A percentile compares a stretch with the other conserved stretches of the same genome.
phyloP scores from a whole-genome alignment of 2,888 invertebrate species.

The Eilema caniola region DNA sequence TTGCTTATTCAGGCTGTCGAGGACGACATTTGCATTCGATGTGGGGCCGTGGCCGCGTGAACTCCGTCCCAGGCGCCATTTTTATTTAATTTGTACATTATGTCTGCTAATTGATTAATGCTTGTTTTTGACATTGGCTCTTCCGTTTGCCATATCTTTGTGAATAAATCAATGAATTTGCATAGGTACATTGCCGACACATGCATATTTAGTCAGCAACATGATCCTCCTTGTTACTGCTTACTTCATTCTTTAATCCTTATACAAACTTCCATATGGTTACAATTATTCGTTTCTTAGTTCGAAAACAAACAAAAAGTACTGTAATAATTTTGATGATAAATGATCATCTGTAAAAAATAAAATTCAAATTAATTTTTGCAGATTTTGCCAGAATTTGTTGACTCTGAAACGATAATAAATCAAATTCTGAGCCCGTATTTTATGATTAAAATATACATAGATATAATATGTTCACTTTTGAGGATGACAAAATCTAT shows the following conservation, averaged over 20 bases:
- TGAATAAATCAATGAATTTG: too few species aligned
- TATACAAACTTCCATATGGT: too few species aligned
- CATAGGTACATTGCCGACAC: too few species aligned
- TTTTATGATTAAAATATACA: slow-evolving; percentile 10
- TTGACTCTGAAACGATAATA: neutral
- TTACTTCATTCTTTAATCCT: too few species aligned
- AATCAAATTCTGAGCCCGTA: neutral
- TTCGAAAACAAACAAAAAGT: too few species aligned
- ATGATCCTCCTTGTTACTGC: too few species aligned
- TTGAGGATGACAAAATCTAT: slow-evolving; percentile 10
- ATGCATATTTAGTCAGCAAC: too few species aligned
- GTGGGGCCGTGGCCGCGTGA: slow-evolving; percentile 20
- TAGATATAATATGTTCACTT: slow-evolving; percentile 11
- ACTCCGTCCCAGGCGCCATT: slow-evolving; percentile 31
- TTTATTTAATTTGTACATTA: slow-evolving; percentile 49
- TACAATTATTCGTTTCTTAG: too few species aligned
- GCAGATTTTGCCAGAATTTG: neutral
- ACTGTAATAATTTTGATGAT: neutral
- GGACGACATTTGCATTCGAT: slow-evolving; percentile 50
- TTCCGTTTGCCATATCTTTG: slow-evolving; percentile 28
- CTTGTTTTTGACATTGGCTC: slow-evolving; percentile 33
- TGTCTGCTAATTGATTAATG: slow-evolving; percentile 51
- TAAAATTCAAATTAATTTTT: neutral
- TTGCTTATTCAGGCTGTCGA: slow-evolving; percentile 49
- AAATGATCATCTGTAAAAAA: neutral